These are phyloP conservation scores for Ennomos erosarius DNA, from an alignment of 2,888 invertebrate species.

Conservation along the genomic window DNA sequence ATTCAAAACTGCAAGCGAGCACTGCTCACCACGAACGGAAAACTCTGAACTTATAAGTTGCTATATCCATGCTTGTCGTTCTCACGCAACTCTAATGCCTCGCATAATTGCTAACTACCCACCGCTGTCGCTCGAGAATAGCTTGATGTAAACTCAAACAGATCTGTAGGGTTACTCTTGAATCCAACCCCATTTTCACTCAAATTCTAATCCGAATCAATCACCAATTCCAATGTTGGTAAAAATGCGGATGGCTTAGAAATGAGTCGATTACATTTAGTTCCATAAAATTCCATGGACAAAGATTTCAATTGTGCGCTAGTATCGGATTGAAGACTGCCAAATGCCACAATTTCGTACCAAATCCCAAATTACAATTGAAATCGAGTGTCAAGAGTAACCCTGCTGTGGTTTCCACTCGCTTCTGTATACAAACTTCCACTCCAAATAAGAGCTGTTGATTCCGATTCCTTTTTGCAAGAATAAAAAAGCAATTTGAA, in stretches of 20 bases:
- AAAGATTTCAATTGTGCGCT: too few species aligned
- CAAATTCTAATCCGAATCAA: too few species aligned
- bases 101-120: slow-evolving; percentile 13
- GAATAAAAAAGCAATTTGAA: slow-evolving; percentile 12
- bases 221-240: too few species aligned
- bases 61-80: neutral
- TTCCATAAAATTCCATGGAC: too few species aligned
- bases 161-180: too few species aligned
- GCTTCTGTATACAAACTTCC: slow-evolving; percentile 4
- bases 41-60: neutral
- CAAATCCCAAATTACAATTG: too few species aligned
- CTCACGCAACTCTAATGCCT: slow-evolving; percentile 13
- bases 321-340: too few species aligned
- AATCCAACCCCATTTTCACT: too few species aligned
- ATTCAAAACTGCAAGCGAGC: neutral
- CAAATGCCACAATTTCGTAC: too few species aligned
- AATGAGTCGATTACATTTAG: too few species aligned
- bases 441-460: slow-evolving; percentile 12
- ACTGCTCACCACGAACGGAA: neutral
- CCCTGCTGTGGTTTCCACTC: slow-evolving; percentile 4
- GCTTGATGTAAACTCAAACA: neutral
- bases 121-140: neutral
- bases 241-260: too few species aligned
- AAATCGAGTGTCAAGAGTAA: too few species aligned
- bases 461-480: slow-evolving; percentile 4